These are phyloP conservation scores for Parotia lawesii DNA, from an alignment of 2,113 vertebrate genomes.

Conservation along the genomic window DNA sequence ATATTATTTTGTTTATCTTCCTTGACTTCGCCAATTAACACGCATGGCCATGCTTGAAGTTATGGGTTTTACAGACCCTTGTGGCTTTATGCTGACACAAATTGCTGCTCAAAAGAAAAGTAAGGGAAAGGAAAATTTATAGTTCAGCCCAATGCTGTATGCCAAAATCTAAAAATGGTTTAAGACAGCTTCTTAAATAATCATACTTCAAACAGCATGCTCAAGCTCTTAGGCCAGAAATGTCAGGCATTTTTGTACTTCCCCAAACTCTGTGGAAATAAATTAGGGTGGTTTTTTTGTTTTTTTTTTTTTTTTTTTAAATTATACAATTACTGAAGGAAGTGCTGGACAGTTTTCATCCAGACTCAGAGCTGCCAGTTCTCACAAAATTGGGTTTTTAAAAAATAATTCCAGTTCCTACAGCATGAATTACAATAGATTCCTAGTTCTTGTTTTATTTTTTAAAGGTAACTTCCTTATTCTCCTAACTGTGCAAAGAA, in stretches of 20 bases:
- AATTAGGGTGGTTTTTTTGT: background rate
- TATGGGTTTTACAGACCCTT: conserved; percentile 8
- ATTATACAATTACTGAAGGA: background rate
- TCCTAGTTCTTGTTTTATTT: background rate
- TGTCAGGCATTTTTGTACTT: conserved; percentile 16
- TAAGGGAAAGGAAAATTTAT: conserved; percentile 13
- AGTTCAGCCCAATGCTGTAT: background rate
- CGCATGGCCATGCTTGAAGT: conserved; percentile 13
- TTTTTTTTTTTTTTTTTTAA: background rate
- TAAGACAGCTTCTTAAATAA: conserved; percentile 44
- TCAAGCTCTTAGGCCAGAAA: background rate
- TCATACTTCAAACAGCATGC: background rate
- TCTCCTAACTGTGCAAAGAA: background rate
- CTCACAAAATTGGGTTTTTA: background rate
- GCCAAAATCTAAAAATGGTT: conserved; percentile 52
- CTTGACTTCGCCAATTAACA: conserved; percentile 44
- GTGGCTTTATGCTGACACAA: conserved; percentile 37
- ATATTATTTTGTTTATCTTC: conserved; percentile 53
- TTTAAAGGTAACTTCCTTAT: background rate
- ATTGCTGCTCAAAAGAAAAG: conserved; percentile 20
- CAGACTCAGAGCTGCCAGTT: background rate
- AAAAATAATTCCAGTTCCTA: background rate
- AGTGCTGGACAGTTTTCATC: background rate
- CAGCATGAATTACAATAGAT: background rate
- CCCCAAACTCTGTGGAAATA: background rate